Conservation (phyloP, 2,113 vertebrate species). For the Hipposideros armiger region DNA sequence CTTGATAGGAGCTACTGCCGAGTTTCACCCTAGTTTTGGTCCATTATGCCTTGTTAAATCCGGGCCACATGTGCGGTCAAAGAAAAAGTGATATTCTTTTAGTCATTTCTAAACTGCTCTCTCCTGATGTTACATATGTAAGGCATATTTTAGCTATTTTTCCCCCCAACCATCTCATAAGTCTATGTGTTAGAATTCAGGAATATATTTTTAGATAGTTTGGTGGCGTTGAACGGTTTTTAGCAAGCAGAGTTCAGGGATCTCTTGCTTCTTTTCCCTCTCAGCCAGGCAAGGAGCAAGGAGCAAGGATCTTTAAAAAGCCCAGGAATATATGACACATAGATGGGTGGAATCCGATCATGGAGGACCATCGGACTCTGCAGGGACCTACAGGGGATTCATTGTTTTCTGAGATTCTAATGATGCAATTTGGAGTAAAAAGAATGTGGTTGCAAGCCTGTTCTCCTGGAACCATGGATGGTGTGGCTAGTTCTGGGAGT, state of each 20-base stretch:
- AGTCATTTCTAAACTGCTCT: background rate
- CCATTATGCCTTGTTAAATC: background rate
- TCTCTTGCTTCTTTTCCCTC: background rate
- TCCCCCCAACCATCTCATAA: background rate
- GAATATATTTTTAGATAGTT: background rate
- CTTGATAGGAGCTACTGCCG: background rate
- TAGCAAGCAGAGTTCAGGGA: background rate
- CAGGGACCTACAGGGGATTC: background rate
- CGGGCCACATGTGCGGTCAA: background rate
- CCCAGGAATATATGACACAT: background rate
- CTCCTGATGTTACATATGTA: background rate
- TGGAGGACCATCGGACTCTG: background rate
- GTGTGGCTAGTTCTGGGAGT: background rate
- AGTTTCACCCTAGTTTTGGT: background rate
- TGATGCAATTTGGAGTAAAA: background rate
- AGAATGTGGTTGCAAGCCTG: background rate
- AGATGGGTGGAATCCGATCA: background rate
- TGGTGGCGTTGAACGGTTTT: background rate
- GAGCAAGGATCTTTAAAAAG: background rate
- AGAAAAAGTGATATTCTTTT: background rate
- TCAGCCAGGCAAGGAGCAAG: background rate
- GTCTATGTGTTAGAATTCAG: background rate
- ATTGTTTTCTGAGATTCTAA: background rate
- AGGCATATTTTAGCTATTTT: background rate
- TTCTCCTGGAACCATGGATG: background rate